These are phyloP conservation scores for Chiridota heheva DNA, from an alignment of 35 echinoderm and acorn worm genomes.

Conservation along the genomic window DNA sequence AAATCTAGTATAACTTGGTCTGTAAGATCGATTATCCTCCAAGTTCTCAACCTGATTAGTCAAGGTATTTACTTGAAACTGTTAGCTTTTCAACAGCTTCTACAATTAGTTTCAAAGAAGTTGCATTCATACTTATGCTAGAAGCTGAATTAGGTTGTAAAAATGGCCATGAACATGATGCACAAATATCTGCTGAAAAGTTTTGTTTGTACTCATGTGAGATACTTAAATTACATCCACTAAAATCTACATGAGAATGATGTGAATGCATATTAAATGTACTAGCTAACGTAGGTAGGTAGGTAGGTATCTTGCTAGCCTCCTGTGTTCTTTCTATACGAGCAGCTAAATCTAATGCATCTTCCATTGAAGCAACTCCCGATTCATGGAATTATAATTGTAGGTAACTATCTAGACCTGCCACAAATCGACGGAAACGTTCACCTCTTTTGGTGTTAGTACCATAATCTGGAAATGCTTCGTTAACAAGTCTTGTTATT, in stretches of 20 bases:
- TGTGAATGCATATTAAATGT: no score
- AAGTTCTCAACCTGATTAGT: no score
- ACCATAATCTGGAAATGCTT: slow-evolving; percentile 54
- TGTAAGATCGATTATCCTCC: no score
- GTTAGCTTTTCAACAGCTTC: not conserved
- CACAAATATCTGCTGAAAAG: not conserved
- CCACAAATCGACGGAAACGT: slow-evolving; percentile 22
- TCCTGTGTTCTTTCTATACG: slow-evolving; percentile 17
- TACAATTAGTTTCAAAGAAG: not conserved
- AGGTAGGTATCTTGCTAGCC: no score
- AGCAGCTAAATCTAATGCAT: not conserved
- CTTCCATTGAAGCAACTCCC: not conserved
- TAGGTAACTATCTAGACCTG: slow-evolving; percentile 4
- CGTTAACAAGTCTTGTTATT: slow-evolving; percentile 10
- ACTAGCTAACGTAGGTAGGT: not conserved
- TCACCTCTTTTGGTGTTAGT: slow-evolving; percentile 3
- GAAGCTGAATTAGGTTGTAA: not conserved
- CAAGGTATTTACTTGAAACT: no score
- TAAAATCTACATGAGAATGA: no score
- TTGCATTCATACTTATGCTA: not conserved
- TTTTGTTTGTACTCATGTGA: not conserved
- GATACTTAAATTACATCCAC: no score
- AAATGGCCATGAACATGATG: not conserved
- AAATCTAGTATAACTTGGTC: no score
- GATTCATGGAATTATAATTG: slow-evolving; percentile 37